Evolutionary conservation across 2,113 vertebrate genomes (phyloP).

Genomic region (Okapia johnstoni): DNA sequence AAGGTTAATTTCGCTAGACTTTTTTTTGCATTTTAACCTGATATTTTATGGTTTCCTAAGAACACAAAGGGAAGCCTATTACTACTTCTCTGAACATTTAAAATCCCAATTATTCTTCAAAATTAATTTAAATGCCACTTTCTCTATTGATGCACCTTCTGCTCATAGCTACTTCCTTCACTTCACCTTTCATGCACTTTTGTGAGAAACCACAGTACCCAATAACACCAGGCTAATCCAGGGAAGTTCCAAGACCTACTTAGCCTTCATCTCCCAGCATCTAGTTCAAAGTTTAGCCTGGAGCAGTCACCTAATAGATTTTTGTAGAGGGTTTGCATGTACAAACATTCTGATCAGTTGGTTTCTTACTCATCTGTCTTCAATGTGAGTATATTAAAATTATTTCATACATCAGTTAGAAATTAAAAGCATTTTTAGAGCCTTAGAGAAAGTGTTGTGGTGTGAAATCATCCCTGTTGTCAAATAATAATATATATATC

Average conservation of each 20-base stretch:
- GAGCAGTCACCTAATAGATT: background rate
- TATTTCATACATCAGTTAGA: background rate
- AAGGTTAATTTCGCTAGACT: background rate
- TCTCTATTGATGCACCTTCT: background rate
- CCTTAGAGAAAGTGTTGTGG: background rate
- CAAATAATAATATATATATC: background rate
- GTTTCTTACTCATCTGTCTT: background rate
- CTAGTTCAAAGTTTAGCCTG: background rate
- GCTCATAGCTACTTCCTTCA: background rate
- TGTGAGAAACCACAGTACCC: background rate
- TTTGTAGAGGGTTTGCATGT: background rate
- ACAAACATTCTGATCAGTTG: background rate
- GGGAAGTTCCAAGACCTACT: background rate
- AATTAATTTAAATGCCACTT: background rate
- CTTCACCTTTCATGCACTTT: background rate
- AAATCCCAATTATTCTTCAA: background rate
- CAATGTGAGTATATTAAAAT: background rate
- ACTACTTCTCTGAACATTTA: background rate
- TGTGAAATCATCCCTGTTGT: background rate
- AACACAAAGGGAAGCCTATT: background rate
- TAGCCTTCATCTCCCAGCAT: background rate
- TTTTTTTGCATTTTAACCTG: background rate
- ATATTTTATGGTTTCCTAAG: background rate
- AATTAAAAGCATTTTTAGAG: constrained; percentile 13
- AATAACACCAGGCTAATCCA: background rate